Percentiles rank a stretch among this genome's conserved stretches.
Conservation (phyloP, 1,140 invertebrate species). For the Drosophila neocordata region DNA sequence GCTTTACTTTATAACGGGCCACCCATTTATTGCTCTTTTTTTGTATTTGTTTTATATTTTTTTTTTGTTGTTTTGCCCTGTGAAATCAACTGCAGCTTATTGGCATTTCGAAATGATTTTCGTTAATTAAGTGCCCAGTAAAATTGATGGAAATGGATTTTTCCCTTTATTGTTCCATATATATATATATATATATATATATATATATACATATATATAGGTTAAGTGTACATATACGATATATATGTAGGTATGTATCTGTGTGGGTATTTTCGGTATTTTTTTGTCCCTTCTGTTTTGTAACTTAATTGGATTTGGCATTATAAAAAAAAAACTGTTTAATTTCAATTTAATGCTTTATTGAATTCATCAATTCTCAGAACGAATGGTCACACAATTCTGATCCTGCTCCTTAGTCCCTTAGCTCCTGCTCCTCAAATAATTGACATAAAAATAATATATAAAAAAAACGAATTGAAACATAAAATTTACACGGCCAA, state of each 20-base stretch:
- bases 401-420: neutral
- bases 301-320: conserved; percentile 56
- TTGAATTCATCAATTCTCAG: conserved; percentile 18
- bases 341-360: conserved; percentile 64
- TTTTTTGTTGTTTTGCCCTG: conserved; percentile 10
- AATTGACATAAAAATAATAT: conserved; percentile 59
- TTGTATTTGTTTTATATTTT: neutral
- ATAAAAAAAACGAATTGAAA: conserved; percentile 65
- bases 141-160: conserved; percentile 8
- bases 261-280: conserved; percentile 50
- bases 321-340: conserved; percentile 40
- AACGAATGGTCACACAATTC: conserved; percentile 2
- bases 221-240: too few species aligned
- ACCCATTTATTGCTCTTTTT: too few species aligned
- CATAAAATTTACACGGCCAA: conserved; percentile 45
- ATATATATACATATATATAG: neutral
- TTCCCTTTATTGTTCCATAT: neutral
- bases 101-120: conserved; percentile 47
- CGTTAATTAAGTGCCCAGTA: conserved; percentile 10
- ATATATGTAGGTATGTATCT: too few species aligned
- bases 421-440: conserved; percentile 26
- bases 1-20: too few species aligned
- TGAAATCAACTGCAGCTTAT: conserved; percentile 44
- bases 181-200: neutral
- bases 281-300: conserved; percentile 39